Base-by-base conservation (phyloP, 2,797 vertebrate genomes). In the Darevskia mixta region DNA sequence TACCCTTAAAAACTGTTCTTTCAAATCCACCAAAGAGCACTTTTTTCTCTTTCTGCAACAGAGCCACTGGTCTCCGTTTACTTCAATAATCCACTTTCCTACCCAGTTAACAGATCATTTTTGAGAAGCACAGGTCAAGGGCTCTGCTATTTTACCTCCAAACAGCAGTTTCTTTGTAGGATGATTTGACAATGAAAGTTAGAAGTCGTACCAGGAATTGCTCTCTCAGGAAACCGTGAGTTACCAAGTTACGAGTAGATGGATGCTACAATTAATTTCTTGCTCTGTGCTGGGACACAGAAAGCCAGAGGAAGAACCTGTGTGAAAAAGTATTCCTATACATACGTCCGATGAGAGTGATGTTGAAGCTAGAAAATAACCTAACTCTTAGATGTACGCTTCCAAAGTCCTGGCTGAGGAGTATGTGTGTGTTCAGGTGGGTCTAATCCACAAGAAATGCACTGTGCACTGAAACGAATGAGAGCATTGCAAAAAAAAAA, bases 21-120 rank as follows among this genome's bases (percentile, higher is more conserved):
- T 38, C n/a, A 80, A 82, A 72, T 18, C 38, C 38, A 29, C 10
- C 43, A 8, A 79, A 0, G 72, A 85, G 58, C 79, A 85, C 61
- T 17, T 66, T 23, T 2, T 0, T 79, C 29, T 55, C 49, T 55
- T 66, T 17, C n/a, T 73, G 69, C 49, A 82, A 32, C 3, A 86
- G 23, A 0, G 0, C 0, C 0, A 0, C 0, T 17, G 79, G 86
- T 80, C 86, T 11, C 6, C 1, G 23, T 29, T 58, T 18, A 4
- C 45, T 27, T 32, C 32, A n/a, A 64, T 15, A 7, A 71, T 23
- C 78, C 38, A 8, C n/a, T 13, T 3, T 15, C 11, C 29, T 49
- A 32, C 78, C 67, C 73, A n/a, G 3, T 71, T 43, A 72, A 43
- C 27, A 38, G 61, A 43, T 35, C 3, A 1, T 18, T n/a, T 8